Conservation (phyloP, 2,113 vertebrate species). For the Sarotherodon lohbergeri region DNA sequence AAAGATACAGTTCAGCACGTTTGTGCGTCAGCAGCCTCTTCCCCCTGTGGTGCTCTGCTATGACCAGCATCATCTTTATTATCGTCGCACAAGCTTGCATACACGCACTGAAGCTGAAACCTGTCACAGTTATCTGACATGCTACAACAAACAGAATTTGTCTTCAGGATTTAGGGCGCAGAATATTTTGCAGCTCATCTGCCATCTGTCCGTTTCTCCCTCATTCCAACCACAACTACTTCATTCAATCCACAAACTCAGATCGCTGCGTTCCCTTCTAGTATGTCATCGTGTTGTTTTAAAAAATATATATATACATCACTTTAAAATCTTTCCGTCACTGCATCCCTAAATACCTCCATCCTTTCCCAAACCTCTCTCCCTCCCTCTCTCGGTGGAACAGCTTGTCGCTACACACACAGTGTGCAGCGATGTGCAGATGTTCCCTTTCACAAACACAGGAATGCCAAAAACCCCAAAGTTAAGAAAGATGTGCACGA, state of each 20-base stretch:
- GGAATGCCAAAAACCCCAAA: background rate
- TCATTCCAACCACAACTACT: background rate
- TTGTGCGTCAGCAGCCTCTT: conserved; percentile 24
- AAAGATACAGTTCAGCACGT: conserved; percentile 23
- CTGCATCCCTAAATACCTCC: background rate
- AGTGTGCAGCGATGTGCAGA: conserved; percentile 23
- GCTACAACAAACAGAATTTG: background rate
- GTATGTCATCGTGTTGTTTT: background rate
- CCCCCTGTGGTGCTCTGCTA: background rate
- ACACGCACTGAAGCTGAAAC: background rate
- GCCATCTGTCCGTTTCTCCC: background rate
- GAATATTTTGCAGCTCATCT: background rate
- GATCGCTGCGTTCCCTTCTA: background rate
- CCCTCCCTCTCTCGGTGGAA: background rate
- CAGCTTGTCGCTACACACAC: background rate
- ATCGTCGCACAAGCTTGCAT: background rate
- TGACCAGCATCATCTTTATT: background rate
- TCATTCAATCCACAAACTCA: background rate
- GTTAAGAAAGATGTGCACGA: background rate
- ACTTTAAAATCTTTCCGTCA: background rate
- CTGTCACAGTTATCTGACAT: background rate
- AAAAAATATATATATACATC: background rate
- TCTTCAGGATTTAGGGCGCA: background rate
- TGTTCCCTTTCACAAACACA: conserved; percentile 41
- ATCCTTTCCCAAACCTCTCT: background rate